Evolutionary conservation across 1,140 invertebrate species (phyloP), one percentile per base, ranked within the genome.

Genomic region (Brachionus koreanus): DNA sequence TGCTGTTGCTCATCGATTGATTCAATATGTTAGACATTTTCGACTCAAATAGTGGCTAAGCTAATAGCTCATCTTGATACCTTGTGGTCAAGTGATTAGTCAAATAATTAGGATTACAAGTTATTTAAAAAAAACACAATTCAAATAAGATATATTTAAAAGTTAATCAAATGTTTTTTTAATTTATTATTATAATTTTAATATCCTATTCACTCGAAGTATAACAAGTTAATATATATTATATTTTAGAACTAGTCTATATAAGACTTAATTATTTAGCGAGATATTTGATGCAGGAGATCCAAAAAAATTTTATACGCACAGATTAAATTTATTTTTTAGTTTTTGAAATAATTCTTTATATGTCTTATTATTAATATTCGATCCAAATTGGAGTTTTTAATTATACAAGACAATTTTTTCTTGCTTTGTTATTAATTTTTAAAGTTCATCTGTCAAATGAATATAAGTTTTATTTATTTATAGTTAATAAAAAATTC

Each of bases 111-210:
- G 29, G 19, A 2, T 25, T 23, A 23, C 2, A 57, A 25, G 19
- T 23, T 57, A 25, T 25, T 4, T 13, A 49, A 49, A 49, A 49
- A 49, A n/a, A 29, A 29, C 29, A 29, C 29, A 16, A 49, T 49
- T 49, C 16, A 19, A 19, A 23, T 57, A 57, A 33, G 63, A 65
- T 65, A 33, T 33, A 37, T 65, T 65, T 65, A 29, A 65, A 65
- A 65, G 29, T 65, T 65, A 35, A 65, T 65, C 33, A 65, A 65
- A 57, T 65, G 25, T 65, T 65, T 65, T 63, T 33, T 65, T 65
- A 33, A 65, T 65, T 65, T 65, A 65, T 65, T 65, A 65, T 65
- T 65, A 65, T 65, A 65, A 65, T 65, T 65, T 65, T 33, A 13
- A 33, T 33, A 65, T 57, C 49, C 49, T 57, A 57, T 57, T 57